These are phyloP conservation scores for Centropus bengalensis DNA, from an alignment of 2,113 vertebrate genomes.

Conservation along the genomic window DNA sequence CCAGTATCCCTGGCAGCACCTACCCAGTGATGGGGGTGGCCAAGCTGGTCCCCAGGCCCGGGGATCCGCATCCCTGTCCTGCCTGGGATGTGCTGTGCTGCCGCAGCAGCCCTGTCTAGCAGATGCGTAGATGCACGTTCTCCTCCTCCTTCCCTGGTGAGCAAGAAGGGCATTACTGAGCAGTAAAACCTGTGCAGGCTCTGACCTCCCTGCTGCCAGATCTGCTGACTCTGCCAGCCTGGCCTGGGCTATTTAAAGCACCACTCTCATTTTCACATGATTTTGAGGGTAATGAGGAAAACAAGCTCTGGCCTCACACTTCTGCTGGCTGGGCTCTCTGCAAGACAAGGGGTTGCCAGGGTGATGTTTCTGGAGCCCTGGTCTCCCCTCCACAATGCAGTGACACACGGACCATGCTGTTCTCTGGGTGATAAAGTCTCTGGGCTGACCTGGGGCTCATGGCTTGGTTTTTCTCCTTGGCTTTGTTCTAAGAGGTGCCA, in stretches of 20 bases:
- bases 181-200: background rate
- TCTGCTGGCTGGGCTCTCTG: background rate
- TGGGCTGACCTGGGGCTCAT: background rate
- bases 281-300: background rate
- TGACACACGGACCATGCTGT: background rate
- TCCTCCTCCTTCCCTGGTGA: background rate
- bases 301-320: background rate
- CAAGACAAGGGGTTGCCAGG: background rate
- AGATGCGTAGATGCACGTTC: background rate
- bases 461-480: background rate
- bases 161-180: background rate
- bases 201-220: background rate
- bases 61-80: background rate
- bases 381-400: too few species aligned
- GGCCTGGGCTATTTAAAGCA: background rate
- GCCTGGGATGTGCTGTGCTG: background rate
- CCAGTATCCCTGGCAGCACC: rapidly evolving
- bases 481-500: background rate
- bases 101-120: background rate
- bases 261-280: constrained; percentile 26
- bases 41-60: background rate
- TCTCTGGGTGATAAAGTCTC: background rate
- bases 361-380: background rate
- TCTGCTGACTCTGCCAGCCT: background rate
- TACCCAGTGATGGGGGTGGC: background rate